Base-by-base conservation (phyloP, 2,113 vertebrate species). In the Butastur rufipennis region DNA sequence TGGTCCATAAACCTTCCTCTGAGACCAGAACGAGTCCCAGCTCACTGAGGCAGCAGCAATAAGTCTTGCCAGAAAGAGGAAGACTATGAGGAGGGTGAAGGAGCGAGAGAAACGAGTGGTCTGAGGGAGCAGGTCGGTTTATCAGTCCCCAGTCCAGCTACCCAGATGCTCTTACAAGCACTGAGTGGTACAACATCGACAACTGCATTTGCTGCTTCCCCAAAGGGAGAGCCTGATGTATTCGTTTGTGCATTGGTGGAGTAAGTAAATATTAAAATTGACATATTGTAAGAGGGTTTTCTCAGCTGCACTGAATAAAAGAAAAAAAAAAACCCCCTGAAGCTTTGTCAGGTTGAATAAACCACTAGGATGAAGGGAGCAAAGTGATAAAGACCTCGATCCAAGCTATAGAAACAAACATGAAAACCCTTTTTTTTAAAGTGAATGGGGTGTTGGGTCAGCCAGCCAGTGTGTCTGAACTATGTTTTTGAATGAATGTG, bases 291-390 rank as follows among this genome's bases (percentile, higher is more conserved):
- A 93, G 75, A 93, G 32, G 21, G 75, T 95, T 96, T 95, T 96
- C 86, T 94, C 93, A 62, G 48, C 70, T 95, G 70, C 47, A 72
- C 70, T 80, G 81, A 81, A 87, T 78, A 90, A 94, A 94, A 85
- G 56, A 19, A n/a, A 25, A 42, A 40, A 78, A 26, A 80, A 29
- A 36, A 93, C 8, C n/a, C 2, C 43, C 45, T 0, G 7, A 86
- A 92, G 91, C 72, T 94, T 95, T 96, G 93, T 96, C 96, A 95
- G 38, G 63, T 91, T 82, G 42, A 96, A 97, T 97, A 95, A 95
- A 95, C 66, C n/a, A 47, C n/a, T 31, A 79, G 16, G 70, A 91
- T 95, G 74, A 95, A 95, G 74, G 29, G 78, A 93, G 81, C 25
- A 61, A 91, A 93, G 86, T 66, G 89, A 85, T 95, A 95, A 92